Evolutionary conservation across 1,140 invertebrate species (phyloP).

Genomic region (Rhagoletis zephyria): DNA sequence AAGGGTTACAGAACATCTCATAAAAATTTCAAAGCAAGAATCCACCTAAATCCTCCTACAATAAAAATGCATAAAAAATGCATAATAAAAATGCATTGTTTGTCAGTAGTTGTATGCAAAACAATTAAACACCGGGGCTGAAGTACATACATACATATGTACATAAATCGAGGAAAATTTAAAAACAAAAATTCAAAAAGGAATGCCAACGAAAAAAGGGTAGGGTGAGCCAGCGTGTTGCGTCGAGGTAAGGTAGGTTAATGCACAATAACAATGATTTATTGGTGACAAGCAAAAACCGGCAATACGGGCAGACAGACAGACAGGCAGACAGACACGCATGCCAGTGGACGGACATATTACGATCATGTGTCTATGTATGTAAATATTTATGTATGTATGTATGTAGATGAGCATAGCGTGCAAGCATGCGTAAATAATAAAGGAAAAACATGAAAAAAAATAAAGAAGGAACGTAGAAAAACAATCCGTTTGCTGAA

Average conservation of each 20-base stretch:
- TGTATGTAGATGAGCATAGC: neutral
- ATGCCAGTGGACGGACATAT: neutral
- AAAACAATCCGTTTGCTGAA: neutral
- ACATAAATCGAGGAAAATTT: neutral
- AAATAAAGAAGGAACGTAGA: neutral
- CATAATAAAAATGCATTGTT: neutral
- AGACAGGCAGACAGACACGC: neutral
- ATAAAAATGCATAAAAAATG: slow-evolving; percentile 38
- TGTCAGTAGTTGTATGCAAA: slow-evolving; percentile 16
- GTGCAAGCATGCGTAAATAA: slow-evolving; percentile 24
- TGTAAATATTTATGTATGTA: neutral
- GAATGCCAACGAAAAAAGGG: slow-evolving; percentile 22
- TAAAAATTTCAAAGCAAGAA: neutral
- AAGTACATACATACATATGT: neutral
- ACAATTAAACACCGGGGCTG: slow-evolving; percentile 24
- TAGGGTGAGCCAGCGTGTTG: neutral
- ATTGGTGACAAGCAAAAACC: slow-evolving; percentile 34
- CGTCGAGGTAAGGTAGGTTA: neutral
- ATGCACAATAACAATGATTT: slow-evolving; percentile 39
- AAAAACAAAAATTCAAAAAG: neutral
- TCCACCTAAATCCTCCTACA: slow-evolving; percentile 18
- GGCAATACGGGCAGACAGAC: neutral
- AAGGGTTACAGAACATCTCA: neutral
- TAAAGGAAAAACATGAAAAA: neutral
- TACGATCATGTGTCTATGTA: neutral